Evolutionary conservation across 2,113 vertebrate species (phyloP), one percentile per base, ranked within the genome.

Genomic region (Pygoscelis antarcticus): DNA sequence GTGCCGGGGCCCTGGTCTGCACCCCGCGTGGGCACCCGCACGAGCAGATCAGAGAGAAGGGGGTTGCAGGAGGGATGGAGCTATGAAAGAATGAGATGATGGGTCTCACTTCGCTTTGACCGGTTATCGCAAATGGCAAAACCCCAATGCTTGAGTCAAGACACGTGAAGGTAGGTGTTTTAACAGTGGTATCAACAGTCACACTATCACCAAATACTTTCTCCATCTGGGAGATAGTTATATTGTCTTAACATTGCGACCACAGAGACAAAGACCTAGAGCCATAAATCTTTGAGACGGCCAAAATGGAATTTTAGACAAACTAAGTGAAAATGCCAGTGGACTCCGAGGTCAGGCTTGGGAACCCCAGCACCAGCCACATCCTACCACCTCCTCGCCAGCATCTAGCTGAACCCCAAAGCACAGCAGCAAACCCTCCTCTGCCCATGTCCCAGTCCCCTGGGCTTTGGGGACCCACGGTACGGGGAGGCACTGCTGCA

Each of bases 271-370:
- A n/a, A 74, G 54, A 76, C 25, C 42, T 16, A 36, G 23, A 58
- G 14, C 7, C 1, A 1, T 11, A 26, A 30, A n/a, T 16, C 40
- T 71, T 55, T 4, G 6, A n/a, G n/a, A 10, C 1, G 1, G 13
- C 58, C 42, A n/a, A 64, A 49, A n/a, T 8, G 16, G 30, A 72
- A 49, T 29, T 65, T 49, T 22, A 42, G 86, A 20, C 25, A 57
- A 64, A 57, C 10, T 9, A 47, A n/a, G 4, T 22, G 49, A 40
- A 64, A 47, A 55, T 2, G 11, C 7, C 66, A 23, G 17, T 11
- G 1, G 13, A 27, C 17, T 38, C 42, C 1, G 2, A 34, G n/a
- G 18, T 34, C 1, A 0, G 11, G 14, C 36, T 61, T n/a, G 46
- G n/a, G 11, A 71, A 71, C 3, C 23, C 30, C 57, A 74, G 38